phyloP scores from a whole-genome alignment of 2,888 invertebrate species.

The Hyposoter didymator region DNA sequence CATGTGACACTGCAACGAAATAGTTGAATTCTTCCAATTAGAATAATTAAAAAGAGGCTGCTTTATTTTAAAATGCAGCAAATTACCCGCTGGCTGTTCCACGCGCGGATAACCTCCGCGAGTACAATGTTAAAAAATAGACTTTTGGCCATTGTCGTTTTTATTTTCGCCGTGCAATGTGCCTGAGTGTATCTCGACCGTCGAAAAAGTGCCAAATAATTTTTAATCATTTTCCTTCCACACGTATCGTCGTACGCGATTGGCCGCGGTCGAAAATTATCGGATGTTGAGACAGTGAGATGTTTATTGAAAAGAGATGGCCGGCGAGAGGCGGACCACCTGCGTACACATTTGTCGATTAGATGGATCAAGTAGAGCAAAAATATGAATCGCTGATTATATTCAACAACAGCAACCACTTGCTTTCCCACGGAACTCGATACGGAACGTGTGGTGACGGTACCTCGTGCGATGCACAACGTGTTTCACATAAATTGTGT shows the following conservation, averaged over 20 bases:
- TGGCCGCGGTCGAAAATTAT: neutral
- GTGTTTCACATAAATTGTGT: conserved; percentile 18
- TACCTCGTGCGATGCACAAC: neutral
- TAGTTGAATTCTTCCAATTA: neutral
- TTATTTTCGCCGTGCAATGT: neutral
- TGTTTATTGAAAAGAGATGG: conserved; percentile 17
- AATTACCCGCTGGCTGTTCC: neutral
- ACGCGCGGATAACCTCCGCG: neutral
- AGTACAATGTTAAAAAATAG: neutral
- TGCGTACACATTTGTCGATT: conserved; percentile 50
- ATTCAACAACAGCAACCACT: neutral
- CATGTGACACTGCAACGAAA: neutral
- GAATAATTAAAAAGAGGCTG: neutral
- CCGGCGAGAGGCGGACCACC: conserved; percentile 22
- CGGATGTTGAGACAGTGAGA: neutral
- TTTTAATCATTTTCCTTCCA: neutral
- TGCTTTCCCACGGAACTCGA: neutral
- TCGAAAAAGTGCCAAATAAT: conserved; percentile 15
- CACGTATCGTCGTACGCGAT: too few species aligned
- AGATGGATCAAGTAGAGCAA: neutral
- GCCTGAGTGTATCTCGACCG: neutral
- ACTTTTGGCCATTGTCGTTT: too few species aligned
- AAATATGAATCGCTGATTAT: neutral
- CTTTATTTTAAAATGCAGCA: neutral
- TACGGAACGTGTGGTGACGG: neutral